These are phyloP conservation scores for Drosophila athabasca DNA, from an alignment of 1,140 invertebrate genomes.

Conservation along the genomic window DNA sequence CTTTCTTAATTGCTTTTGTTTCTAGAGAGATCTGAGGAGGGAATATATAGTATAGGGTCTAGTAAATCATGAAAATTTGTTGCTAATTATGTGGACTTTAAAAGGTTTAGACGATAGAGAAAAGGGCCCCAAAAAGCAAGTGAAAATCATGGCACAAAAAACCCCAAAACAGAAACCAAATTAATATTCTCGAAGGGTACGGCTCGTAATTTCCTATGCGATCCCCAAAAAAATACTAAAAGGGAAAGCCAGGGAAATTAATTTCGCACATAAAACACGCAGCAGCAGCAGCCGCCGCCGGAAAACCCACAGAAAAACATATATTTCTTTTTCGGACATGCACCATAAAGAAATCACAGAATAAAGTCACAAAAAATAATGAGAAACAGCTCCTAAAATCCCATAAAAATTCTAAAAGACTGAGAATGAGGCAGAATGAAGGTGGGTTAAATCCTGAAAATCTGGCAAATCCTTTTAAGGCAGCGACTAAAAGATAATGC, in stretches of 20 bases:
- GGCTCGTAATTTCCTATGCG: conserved; percentile 32
- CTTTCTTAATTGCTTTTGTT: conserved; percentile 59
- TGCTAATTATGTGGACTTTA: conserved; percentile 32
- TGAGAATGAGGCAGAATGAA: conserved; percentile 2
- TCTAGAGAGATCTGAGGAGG: background rate
- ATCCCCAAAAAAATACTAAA: conserved; percentile 24
- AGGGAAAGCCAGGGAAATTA: conserved; percentile 42
- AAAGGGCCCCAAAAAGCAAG: background rate
- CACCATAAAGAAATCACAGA: conserved; percentile 46
- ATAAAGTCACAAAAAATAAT: conserved; percentile 38
- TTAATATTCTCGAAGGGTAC: conserved; percentile 29
- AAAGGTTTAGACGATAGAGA: conserved; percentile 10
- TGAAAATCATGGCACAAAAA: conserved; percentile 13
- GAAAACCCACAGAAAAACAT: conserved; percentile 32
- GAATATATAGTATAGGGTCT: conserved; percentile 25
- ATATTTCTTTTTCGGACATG: conserved; percentile 4
- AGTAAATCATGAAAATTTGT: conserved; percentile 54
- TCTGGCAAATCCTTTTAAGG: conserved; percentile 42
- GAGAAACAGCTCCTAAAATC: conserved; percentile 50
- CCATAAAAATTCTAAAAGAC: conserved; percentile 13
- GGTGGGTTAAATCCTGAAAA: conserved; percentile 9
- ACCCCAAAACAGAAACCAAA: conserved; percentile 29
- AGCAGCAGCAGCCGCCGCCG: background rate
- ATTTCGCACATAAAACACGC: conserved; percentile 47
- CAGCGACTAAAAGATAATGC: conserved; percentile 3